Percentiles rank a stretch among this genome's conserved stretches.
Evolutionary conservation across 35 echinoderm and acorn worm genomes (phyloP).

Genomic region (Nesometra sesokonis): DNA sequence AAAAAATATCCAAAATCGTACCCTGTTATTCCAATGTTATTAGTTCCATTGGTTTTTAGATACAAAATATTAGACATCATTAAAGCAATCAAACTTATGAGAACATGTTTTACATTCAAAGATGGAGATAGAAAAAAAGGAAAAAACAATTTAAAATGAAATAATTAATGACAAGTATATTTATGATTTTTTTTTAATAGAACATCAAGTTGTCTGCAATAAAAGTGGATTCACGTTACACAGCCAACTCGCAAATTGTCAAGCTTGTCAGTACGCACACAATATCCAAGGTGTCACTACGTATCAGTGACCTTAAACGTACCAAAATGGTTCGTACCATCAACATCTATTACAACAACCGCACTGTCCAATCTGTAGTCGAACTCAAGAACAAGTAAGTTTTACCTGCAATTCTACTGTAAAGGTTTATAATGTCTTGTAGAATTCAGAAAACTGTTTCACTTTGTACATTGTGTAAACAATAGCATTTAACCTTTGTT

Average conservation of each 20-base stretch:
- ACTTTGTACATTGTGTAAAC: too few relatives aligned
- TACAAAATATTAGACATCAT: too few relatives aligned
- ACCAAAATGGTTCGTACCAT: slow-evolving; percentile 98
- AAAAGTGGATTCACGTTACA: slow-evolving; percentile 93
- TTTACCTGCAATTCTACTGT: too few relatives aligned
- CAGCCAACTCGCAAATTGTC: slow-evolving; percentile 97
- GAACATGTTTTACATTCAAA: too few relatives aligned
- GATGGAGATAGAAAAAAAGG: too few relatives aligned
- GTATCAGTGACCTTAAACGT: slow-evolving; percentile 92
- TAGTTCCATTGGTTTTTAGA: too few relatives aligned
- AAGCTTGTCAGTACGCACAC: slow-evolving; percentile 97
- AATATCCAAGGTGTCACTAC: slow-evolving; percentile 86
- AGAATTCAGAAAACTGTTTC: too few relatives aligned
- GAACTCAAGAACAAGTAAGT: slow-evolving; percentile 99
- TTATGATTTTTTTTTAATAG: slow-evolving; percentile 25
- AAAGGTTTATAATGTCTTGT: too few relatives aligned
- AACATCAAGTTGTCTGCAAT: slow-evolving; percentile 95
- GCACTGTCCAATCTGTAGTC: slow-evolving; percentile 95
- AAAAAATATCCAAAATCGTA: too few relatives aligned
- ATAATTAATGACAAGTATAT: not conserved
- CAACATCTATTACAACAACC: slow-evolving; percentile 99
- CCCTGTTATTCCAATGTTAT: too few relatives aligned
- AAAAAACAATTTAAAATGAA: not conserved
- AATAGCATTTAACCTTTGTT: not conserved
- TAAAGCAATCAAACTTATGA: too few relatives aligned